phyloP scores from a whole-genome alignment of 2,113 vertebrate genomes.

The Aspidoscelis tigris region DNA sequence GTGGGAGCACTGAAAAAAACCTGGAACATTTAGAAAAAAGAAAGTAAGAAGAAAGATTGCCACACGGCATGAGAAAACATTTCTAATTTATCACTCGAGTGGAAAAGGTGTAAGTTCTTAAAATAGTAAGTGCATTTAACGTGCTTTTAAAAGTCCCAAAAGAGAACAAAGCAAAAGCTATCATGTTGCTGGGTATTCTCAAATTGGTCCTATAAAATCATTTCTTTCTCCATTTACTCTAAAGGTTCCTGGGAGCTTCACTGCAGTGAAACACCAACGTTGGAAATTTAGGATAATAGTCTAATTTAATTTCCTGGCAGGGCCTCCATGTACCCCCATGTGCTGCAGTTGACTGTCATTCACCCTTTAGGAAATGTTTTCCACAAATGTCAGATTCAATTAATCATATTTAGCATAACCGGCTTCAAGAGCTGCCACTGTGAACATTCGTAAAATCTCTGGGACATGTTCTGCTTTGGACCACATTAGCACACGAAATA shows the following conservation, averaged over 20 bases:
- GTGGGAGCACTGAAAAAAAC: neutral
- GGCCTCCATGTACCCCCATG: neutral
- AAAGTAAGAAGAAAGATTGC: too few species aligned
- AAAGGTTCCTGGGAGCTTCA: conserved; percentile 17
- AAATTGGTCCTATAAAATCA: conserved; percentile 27
- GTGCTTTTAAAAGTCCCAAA: neutral
- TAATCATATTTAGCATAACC: conserved; percentile 11
- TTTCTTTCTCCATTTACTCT: conserved; percentile 8
- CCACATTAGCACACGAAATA: neutral
- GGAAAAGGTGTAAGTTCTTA: neutral
- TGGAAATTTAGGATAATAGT: conserved; percentile 29
- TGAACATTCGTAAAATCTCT: neutral
- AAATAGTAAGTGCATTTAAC: neutral
- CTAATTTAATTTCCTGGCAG: conserved; percentile 33
- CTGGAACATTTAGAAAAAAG: too few species aligned
- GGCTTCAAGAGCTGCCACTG: conserved; percentile 1
- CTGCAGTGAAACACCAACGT: conserved; percentile 9
- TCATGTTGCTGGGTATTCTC: neutral
- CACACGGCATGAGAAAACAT: neutral
- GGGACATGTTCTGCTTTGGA: neutral
- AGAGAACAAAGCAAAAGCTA: neutral
- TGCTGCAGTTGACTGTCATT: neutral
- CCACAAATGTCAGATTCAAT: conserved; percentile 13
- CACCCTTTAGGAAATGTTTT: conserved; percentile 1
- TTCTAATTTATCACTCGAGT: neutral